Evolutionary conservation across 2,797 vertebrate species (phyloP).

Genomic region (Halcyon chelicuti): DNA sequence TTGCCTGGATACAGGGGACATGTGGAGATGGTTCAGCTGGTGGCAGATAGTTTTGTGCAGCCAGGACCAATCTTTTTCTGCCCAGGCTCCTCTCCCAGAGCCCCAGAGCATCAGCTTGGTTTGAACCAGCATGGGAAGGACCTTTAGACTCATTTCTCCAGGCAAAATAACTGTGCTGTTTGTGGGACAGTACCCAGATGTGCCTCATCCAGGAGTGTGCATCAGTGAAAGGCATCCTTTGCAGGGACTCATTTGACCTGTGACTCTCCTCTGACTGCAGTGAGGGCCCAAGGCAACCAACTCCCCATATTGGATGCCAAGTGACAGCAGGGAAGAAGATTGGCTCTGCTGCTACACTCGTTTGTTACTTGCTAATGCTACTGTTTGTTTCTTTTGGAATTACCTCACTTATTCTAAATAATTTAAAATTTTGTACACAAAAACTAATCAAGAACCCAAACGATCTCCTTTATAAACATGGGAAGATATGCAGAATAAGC

Average conservation of each 20-base stretch:
- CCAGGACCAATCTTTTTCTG: neutral
- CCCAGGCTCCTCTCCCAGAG: neutral
- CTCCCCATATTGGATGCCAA: neutral
- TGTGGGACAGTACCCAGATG: too few relatives aligned
- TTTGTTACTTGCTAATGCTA: neutral
- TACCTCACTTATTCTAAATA: conserved; percentile 53
- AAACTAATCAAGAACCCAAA: conserved; percentile 62
- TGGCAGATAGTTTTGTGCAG: neutral
- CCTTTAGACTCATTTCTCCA: neutral
- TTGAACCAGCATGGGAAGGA: neutral
- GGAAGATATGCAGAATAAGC: conserved; percentile 57
- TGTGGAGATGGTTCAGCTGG: neutral
- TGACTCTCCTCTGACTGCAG: neutral
- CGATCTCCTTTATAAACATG: conserved; percentile 22
- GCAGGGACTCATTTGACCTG: neutral
- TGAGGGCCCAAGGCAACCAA: neutral
- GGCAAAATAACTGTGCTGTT: neutral
- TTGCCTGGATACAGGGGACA: rapidly evolving
- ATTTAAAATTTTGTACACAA: conserved; percentile 65
- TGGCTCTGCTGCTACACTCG: neutral
- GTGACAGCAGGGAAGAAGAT: neutral
- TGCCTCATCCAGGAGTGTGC: neutral
- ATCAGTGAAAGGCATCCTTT: rapidly evolving
- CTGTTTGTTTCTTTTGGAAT: conserved; percentile 54
- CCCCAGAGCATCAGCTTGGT: neutral